Evolutionary conservation across 2,113 vertebrate genomes (phyloP).

Genomic region (Paraplagusia blochii): DNA sequence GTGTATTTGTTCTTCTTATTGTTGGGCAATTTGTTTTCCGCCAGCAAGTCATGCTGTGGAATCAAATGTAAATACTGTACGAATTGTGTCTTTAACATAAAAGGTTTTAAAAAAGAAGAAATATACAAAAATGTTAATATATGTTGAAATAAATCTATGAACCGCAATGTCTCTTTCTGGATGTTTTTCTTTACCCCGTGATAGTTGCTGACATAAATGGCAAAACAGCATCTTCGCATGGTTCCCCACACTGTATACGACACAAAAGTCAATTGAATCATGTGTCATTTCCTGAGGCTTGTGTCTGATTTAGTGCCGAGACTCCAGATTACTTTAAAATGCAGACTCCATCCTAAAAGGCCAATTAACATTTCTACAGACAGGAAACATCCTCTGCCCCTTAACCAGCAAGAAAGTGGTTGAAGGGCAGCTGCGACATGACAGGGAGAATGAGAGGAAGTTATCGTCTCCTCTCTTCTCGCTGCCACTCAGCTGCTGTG

Average conservation of each 20-base stretch:
- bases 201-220: background rate
- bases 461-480: constrained; percentile 13
- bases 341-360: constrained; percentile 45
- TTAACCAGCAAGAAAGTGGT: constrained; percentile 41
- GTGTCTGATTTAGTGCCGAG: constrained; percentile 35
- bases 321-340: constrained; percentile 52
- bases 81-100: constrained; percentile 58
- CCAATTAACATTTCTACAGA: constrained; percentile 68
- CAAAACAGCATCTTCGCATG: constrained; percentile 33
- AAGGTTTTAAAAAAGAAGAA: background rate
- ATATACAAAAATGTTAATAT: constrained; percentile 57
- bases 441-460: constrained; percentile 21
- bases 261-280: constrained; percentile 63
- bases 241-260: constrained; percentile 40
- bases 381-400: constrained; percentile 49
- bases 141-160: constrained; percentile 70
- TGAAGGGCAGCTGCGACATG: constrained; percentile 36
- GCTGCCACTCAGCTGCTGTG: constrained; percentile 21
- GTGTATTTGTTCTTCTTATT: constrained; percentile 28
- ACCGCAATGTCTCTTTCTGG: constrained; percentile 37
- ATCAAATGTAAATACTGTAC: constrained; percentile 55
- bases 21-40: constrained; percentile 39
- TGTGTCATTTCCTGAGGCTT: constrained; percentile 54
- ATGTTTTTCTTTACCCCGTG: constrained; percentile 19
- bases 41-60: constrained; percentile 44